Evolutionary conservation across 1,140 invertebrate species (phyloP).

Genomic region (Hylaeus volcanicus): DNA sequence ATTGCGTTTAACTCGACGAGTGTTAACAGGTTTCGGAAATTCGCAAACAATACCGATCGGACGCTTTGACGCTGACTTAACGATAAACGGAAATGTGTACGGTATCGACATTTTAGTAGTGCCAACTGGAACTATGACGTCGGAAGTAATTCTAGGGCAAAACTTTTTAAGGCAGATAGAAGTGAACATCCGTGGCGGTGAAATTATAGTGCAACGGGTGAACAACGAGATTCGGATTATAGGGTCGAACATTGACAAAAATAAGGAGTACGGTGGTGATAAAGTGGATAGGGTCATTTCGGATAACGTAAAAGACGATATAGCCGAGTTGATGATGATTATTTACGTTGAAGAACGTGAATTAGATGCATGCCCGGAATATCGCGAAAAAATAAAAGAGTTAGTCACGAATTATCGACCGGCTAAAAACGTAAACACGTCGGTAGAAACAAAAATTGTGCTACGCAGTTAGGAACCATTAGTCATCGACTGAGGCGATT

Average conservation of each 20-base stretch:
- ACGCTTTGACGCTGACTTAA: not conserved
- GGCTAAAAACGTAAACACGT: not conserved
- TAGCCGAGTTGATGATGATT: constrained; percentile 2
- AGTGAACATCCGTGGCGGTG: constrained; percentile 10
- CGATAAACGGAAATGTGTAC: constrained; percentile 4
- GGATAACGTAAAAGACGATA: not conserved
- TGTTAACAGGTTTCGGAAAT: constrained; percentile 40
- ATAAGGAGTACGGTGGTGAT: not conserved
- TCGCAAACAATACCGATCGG: constrained; percentile 20
- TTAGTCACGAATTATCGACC: constrained; percentile 32
- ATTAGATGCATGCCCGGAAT: constrained; percentile 4
- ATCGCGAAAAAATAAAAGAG: not conserved
- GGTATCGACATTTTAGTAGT: constrained; percentile 29
- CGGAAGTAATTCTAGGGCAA: constrained; percentile 37
- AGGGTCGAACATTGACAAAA: not conserved
- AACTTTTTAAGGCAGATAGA: constrained; percentile 29
- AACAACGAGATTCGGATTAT: too few species aligned
- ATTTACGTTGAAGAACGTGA: constrained; percentile 7
- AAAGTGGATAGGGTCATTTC: not conserved
- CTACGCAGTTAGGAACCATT: constrained; percentile 19
- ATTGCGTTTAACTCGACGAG: not conserved
- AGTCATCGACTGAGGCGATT: not conserved
- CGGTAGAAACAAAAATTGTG: constrained; percentile 45
- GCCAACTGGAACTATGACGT: constrained; percentile 7
- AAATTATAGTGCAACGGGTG: not conserved